A percentile compares a stretch with the other conserved stretches of the same genome.
Evolutionary conservation across 1,140 invertebrate genomes (phyloP).

Genomic region (Lerema accius): DNA sequence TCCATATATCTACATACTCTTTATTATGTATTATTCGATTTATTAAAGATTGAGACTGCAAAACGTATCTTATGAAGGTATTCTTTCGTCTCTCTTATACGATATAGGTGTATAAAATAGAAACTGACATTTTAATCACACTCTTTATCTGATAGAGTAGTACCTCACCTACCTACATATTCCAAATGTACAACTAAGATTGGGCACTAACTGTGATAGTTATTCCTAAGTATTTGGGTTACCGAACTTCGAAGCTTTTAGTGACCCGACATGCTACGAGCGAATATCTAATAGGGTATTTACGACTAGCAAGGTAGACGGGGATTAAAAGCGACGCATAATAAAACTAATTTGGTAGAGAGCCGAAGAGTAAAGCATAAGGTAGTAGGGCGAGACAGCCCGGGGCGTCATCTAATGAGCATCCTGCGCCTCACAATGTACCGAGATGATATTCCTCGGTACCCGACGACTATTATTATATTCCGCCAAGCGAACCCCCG

Average conservation of each 20-base stretch:
- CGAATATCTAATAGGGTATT: conserved; percentile 25
- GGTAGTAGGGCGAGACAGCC: conserved; percentile 55
- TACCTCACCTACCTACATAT: no score
- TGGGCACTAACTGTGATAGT: no score
- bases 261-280: neutral
- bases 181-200: no score
- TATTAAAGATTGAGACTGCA: no score
- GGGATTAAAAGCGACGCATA: conserved; percentile 47
- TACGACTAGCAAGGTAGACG: conserved; percentile 40
- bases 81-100: no score
- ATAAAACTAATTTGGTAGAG: conserved; percentile 72
- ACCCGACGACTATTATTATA: conserved; percentile 75
- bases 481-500: conserved; percentile 59
- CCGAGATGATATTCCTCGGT: conserved; percentile 72
- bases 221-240: no score
- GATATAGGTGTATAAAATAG: no score
- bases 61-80: no score
- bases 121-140: no score
- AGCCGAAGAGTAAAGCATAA: conserved; percentile 51
- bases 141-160: no score
- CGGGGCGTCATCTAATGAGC: conserved; percentile 75
- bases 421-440: conserved; percentile 75
- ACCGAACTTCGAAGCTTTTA: neutral
- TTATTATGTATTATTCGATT: no score
- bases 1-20: no score